Percentiles rank a stretch among this genome's conserved stretches.
These are phyloP conservation scores for Piscicola geometra DNA, from an alignment of 2,888 invertebrate species.

Conservation along the genomic window DNA sequence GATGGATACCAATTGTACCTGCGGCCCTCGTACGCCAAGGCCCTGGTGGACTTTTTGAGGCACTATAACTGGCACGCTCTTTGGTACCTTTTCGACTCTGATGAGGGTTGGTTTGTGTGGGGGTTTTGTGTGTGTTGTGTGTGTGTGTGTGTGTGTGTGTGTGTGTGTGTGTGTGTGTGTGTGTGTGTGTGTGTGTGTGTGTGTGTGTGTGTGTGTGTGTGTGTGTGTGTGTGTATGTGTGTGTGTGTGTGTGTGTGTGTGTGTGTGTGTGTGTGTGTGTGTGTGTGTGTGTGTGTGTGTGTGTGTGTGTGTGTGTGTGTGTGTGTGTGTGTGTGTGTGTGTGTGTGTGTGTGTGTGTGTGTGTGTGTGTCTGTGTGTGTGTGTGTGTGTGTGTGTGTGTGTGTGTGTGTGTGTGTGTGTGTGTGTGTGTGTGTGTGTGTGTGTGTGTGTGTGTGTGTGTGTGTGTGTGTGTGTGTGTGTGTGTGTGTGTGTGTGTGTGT, in stretches of 20 bases:
- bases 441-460: not conserved
- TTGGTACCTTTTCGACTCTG: slow-evolving; percentile 83
- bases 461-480: not conserved
- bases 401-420: slow-evolving; percentile 20
- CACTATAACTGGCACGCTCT: slow-evolving; percentile 85
- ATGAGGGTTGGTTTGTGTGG: slow-evolving; percentile 55
- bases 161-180: not conserved
- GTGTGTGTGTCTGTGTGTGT: not conserved
- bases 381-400: slow-evolving; percentile 16
- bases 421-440: slow-evolving; percentile 8
- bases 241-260: not conserved
- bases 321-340: not conserved
- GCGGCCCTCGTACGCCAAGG: slow-evolving; percentile 89
- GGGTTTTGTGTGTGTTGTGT: too few relatives aligned
- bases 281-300: not conserved
- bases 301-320: not conserved
- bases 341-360: not conserved
- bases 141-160: not conserved
- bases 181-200: not conserved
- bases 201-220: not conserved
- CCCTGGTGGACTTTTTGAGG: slow-evolving; percentile 86
- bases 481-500: too few relatives aligned
- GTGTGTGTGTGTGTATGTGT: not conserved
- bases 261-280: not conserved
- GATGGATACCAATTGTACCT: slow-evolving; percentile 59